Evolutionary conservation across 2,797 vertebrate species (phyloP), one percentile per base, ranked within the genome.

Genomic region (Clarias pachynema): DNA sequence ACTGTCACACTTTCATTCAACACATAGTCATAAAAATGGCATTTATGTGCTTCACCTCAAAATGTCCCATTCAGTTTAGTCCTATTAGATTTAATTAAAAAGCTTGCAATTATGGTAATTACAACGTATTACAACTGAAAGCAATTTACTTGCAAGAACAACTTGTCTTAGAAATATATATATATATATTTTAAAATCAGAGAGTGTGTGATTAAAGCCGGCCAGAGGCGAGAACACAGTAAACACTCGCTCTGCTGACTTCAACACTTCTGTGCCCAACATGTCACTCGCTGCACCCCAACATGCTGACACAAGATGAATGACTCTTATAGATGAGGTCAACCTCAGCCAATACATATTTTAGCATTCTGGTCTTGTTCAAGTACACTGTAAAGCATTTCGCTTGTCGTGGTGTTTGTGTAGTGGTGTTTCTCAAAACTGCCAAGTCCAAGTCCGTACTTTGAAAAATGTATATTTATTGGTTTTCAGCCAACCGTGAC

Each of bases 271-370:
- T 77, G 63, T 53, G 63, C 37, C 83, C 44, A 65, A 82, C 62
- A 70, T 84, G 83, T 63, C 83, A 72, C 70, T 81, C 31, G 40
- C 72, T 53, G 70, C 63, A 84, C 70, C 29, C 79, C 34, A 65
- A 75, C 83, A 74, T 84, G 86, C 86, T 84, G 86, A 87, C 86
- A 87, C 83, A 87, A 84, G 83, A 56, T 5, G 29, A 84, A 82
- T 63, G 44, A 80, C 65, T 77, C 7, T 63, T 82, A 68, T 68
- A 84, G 70, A 78, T 53, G 86, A 81, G 86, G 83, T 70, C 72
- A 77, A 56, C 56, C 72, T 65, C 56, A 77, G 79, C 69, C 74
- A 53, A 81, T 77, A 70, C 82, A 77, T 81, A 87, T 84, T 75
- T 87, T 65, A 84, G 59, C n/a, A 49, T 70, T 70, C 18, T 29